These are phyloP conservation scores for Meteorus colon DNA, from an alignment of 2,888 invertebrate species.

Conservation along the genomic window DNA sequence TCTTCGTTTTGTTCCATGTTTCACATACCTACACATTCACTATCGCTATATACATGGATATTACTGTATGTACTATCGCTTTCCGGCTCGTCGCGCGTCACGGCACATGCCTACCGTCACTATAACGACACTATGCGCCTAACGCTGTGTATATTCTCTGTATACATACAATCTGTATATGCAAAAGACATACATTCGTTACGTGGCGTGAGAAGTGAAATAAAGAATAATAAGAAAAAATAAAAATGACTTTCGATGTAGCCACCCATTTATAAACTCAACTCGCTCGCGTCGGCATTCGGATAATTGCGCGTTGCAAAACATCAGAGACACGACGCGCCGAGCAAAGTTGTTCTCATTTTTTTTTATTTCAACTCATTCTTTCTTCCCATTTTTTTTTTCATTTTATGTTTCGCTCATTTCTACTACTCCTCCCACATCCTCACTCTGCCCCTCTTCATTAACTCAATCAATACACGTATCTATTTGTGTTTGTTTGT, in stretches of 20 bases:
- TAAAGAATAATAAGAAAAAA: constrained; percentile 28
- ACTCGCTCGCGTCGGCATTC: constrained; percentile 36
- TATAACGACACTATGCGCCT: constrained; percentile 28
- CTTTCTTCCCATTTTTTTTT: constrained; percentile 10
- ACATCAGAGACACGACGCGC: constrained; percentile 35
- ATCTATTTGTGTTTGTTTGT: neutral
- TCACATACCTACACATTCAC: too few relatives aligned
- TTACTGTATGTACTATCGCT: constrained; percentile 56
- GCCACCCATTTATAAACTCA: constrained; percentile 36
- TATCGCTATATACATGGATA: neutral
- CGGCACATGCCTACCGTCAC: constrained; percentile 48
- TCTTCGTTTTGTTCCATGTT: too few relatives aligned
- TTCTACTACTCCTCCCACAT: constrained; percentile 13
- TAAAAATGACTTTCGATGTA: constrained; percentile 31
- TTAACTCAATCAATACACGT: neutral
- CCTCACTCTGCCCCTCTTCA: neutral
- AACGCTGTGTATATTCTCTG: neutral
- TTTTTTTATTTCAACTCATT: constrained; percentile 13
- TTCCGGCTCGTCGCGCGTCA: constrained; percentile 64
- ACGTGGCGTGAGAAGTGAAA: constrained; percentile 33
- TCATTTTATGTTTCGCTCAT: neutral
- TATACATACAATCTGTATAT: constrained; percentile 18
- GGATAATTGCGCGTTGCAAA: constrained; percentile 43
- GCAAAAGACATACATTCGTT: constrained; percentile 24
- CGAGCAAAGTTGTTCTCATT: constrained; percentile 20